Percentiles rank a stretch among this genome's conserved stretches.
Evolutionary conservation across 2,113 vertebrate genomes (phyloP).

Genomic region (Mormyrus lacerda): DNA sequence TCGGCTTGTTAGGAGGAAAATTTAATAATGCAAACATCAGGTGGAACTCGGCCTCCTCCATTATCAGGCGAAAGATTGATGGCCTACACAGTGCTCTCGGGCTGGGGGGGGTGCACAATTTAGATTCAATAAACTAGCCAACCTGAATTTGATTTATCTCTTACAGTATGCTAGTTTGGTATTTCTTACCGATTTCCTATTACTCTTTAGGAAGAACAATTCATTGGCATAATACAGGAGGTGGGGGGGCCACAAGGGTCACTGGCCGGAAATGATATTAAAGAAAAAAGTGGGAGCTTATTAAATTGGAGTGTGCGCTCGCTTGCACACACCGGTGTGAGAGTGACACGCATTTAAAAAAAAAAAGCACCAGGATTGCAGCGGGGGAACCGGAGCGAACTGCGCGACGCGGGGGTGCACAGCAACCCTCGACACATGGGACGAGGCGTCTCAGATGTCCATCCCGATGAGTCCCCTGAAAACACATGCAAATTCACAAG

Average conservation of each 20-base stretch:
- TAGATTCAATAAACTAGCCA: constrained; percentile 95
- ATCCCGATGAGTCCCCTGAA: not conserved
- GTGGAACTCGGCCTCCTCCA: constrained; percentile 88
- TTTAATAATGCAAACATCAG: constrained; percentile 98
- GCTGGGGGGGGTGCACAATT: constrained; percentile 80
- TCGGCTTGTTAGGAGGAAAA: constrained; percentile 91
- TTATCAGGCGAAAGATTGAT: constrained; percentile 92
- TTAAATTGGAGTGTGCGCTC: constrained; percentile 34
- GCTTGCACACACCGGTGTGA: constrained; percentile 11
- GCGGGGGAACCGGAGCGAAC: no score
- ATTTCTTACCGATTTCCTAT: constrained; percentile 68
- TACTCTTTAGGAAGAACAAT: constrained; percentile 61
- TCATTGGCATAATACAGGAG: constrained; percentile 65
- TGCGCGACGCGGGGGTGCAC: not conserved
- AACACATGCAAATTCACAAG: not conserved
- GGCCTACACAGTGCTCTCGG: constrained; percentile 79
- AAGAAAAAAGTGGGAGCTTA: constrained; percentile 43
- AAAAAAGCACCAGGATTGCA: not conserved
- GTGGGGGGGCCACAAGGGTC: constrained; percentile 27
- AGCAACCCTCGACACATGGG: not conserved
- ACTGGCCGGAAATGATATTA: constrained; percentile 35
- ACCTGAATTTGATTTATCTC: constrained; percentile 92
- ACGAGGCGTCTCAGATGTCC: not conserved
- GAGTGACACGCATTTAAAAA: not conserved
- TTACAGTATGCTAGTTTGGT: constrained; percentile 73